Conservation (phyloP, 2,113 vertebrate genomes). For the Oryzias curvinotus region DNA sequence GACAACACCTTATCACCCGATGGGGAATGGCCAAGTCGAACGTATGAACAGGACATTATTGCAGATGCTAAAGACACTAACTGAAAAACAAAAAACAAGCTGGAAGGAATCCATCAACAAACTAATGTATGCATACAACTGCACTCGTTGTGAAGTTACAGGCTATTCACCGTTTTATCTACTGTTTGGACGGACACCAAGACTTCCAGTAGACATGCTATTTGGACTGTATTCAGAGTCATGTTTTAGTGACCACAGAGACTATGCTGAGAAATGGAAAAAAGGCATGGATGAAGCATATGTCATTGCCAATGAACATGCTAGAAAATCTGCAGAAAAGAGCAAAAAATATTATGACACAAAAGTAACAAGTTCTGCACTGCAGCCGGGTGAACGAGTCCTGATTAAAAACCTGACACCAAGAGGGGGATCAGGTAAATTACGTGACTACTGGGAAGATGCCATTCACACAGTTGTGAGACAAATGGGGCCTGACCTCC, state of each 20-base stretch:
- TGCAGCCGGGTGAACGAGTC: background rate
- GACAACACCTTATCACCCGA: background rate
- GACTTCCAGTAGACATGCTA: background rate
- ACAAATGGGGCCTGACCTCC: no score
- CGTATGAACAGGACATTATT: constrained; percentile 9
- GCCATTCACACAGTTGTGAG: no score
- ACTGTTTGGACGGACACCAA: background rate
- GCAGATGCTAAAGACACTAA: constrained; percentile 27
- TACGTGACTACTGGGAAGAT: no score
- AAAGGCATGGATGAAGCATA: background rate
- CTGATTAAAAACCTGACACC: background rate
- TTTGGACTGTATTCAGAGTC: background rate
- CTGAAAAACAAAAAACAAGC: background rate
- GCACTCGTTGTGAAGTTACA: background rate
- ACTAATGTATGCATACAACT: background rate
- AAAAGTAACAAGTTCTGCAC: background rate
- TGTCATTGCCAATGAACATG: background rate
- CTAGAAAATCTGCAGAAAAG: background rate
- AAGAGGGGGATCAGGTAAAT: background rate
- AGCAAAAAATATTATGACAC: background rate
- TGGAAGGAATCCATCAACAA: background rate
- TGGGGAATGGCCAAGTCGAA: constrained; percentile 1
- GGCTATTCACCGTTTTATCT: background rate
- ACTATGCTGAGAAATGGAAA: background rate
- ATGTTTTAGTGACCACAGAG: background rate